phyloP scores from a whole-genome alignment of 1,140 invertebrate genomes.

The Formica exsecta region DNA sequence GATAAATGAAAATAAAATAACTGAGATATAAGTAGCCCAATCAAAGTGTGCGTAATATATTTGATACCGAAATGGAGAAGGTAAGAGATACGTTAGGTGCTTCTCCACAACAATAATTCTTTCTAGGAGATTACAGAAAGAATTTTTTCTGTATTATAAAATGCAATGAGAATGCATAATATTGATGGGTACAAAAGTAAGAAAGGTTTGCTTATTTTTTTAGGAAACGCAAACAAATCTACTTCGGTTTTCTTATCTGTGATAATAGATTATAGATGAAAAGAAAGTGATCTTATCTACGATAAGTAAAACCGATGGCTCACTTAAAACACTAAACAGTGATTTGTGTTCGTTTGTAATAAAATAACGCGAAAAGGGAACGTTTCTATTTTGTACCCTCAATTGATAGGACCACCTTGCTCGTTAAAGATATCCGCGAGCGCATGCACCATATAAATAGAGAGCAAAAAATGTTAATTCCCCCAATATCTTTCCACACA shows the following conservation, averaged over 20 bases:
- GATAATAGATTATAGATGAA: constrained; percentile 27
- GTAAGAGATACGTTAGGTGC: constrained; percentile 71
- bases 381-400: constrained; percentile 77
- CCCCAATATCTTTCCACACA: constrained; percentile 46
- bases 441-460: not conserved
- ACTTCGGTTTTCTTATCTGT: constrained; percentile 59
- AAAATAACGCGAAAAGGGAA: constrained; percentile 49
- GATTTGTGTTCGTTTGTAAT: constrained; percentile 60
- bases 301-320: not conserved
- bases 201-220: constrained; percentile 69
- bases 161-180: constrained; percentile 66
- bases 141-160: constrained; percentile 71
- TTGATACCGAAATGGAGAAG: constrained; percentile 78
- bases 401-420: constrained; percentile 67
- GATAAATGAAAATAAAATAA: constrained; percentile 76
- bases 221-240: constrained; percentile 43
- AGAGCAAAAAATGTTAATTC: constrained; percentile 56
- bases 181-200: constrained; percentile 75
- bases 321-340: constrained; percentile 29
- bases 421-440: constrained; percentile 66
- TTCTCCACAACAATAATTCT: constrained; percentile 76
- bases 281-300: not conserved
- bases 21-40: constrained; percentile 80
- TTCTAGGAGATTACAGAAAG: constrained; percentile 68
- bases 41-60: constrained; percentile 83